Conservation (phyloP, 30 jellyfish, hydroid and myxozoan species). For the Aurelia sp. region DNA sequence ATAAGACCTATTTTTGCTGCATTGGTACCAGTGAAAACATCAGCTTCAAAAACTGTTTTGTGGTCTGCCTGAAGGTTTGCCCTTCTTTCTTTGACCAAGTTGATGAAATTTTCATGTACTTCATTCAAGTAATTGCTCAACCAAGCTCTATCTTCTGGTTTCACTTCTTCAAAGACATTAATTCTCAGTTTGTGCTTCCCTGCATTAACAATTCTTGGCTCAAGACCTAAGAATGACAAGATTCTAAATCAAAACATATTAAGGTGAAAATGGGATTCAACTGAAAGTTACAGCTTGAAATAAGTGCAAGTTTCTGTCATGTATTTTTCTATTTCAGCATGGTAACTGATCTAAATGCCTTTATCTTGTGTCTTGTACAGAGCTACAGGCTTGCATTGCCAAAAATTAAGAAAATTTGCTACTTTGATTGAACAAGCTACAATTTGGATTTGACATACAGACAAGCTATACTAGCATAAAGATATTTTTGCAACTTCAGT, state of each 20-base stretch:
- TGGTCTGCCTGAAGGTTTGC: slow-evolving; percentile 55
- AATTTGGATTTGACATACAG: too few species aligned
- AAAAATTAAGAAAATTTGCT: too few species aligned
- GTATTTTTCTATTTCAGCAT: too few species aligned
- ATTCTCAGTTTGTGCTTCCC: slow-evolving; percentile 82
- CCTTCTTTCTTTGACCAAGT: slow-evolving; percentile 77
- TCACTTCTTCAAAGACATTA: slow-evolving; percentile 77
- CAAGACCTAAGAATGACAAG: slow-evolving; percentile 51
- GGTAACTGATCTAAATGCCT: too few species aligned
- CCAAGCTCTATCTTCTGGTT: slow-evolving; percentile 72
- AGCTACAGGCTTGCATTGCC: too few species aligned
- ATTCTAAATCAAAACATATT: background rate
- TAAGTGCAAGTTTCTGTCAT: too few species aligned
- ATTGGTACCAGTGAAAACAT: slow-evolving; percentile 55
- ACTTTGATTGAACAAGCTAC: too few species aligned
- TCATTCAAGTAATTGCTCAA: slow-evolving; percentile 44
- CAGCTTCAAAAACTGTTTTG: slow-evolving; percentile 85
- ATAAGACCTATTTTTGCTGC: slow-evolving; percentile 83
- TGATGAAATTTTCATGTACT: slow-evolving; percentile 67
- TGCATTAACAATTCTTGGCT: slow-evolving; percentile 72
- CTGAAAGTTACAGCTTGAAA: too few species aligned
- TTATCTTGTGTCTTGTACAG: too few species aligned
- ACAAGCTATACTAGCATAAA: too few species aligned
- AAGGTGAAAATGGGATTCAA: too few species aligned
- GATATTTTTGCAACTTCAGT: too few species aligned